Evolutionary conservation across 2,113 vertebrate genomes (phyloP).

Genomic region (Tragelaphus buxtoni): DNA sequence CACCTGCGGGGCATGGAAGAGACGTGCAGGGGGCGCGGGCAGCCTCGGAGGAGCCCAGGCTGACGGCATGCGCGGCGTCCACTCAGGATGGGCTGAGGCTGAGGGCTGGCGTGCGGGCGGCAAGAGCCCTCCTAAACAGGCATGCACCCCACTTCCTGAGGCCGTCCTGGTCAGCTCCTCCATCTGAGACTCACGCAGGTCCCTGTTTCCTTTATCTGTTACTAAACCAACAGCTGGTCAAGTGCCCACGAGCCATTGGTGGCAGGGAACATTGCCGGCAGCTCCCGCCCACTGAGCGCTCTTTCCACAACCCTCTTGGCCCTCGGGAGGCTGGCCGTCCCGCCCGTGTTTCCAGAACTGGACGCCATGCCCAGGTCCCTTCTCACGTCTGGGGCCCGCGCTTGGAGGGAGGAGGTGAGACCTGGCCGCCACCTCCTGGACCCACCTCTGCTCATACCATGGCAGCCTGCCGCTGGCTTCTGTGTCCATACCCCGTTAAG

Average conservation of each 20-base stretch:
- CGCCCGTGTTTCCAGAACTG: accelerated
- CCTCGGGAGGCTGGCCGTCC: background rate
- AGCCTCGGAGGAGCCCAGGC: background rate
- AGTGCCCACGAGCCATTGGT: background rate
- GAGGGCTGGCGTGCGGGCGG: background rate
- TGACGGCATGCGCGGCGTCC: accelerated
- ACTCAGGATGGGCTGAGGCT: background rate
- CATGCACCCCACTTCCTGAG: background rate
- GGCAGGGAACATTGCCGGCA: background rate
- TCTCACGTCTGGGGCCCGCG: background rate
- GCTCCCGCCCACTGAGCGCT: background rate
- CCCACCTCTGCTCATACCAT: no score
- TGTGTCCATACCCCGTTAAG: background rate
- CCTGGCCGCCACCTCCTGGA: background rate
- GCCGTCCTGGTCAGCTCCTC: background rate
- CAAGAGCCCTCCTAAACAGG: background rate
- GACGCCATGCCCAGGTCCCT: background rate
- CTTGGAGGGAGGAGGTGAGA: background rate
- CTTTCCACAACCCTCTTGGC: background rate
- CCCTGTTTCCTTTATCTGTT: background rate
- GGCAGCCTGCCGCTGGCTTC: background rate
- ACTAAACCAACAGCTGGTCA: background rate
- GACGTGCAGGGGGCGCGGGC: background rate
- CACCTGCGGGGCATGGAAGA: background rate
- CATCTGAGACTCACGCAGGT: background rate